Conservation (phyloP, 2,113 vertebrate genomes). For the Mystacornis crossleyi region DNA sequence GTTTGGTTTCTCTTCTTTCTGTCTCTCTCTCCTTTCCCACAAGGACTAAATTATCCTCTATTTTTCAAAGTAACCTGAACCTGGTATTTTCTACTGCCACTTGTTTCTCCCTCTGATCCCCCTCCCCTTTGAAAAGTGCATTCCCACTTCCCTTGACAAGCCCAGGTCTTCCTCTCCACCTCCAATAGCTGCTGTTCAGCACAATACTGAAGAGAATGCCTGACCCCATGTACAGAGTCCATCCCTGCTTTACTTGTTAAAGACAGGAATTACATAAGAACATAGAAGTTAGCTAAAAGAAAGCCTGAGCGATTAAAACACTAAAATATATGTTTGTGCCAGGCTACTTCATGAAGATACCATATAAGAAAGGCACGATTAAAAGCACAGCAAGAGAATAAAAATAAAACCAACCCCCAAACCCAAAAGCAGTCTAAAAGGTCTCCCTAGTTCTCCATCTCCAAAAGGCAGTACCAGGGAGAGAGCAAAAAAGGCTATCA, state of each 20-base stretch:
- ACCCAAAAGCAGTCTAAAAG: background rate
- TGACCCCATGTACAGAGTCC: background rate
- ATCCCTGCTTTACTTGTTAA: background rate
- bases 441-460: background rate
- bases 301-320: background rate
- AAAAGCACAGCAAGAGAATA: background rate
- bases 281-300: background rate
- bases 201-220: background rate
- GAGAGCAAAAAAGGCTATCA: background rate
- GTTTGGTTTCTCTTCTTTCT: background rate
- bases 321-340: background rate
- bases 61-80: background rate
- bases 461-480: background rate
- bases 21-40: background rate
- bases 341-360: background rate
- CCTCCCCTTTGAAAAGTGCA: background rate
- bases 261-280: background rate
- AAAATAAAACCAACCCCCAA: background rate
- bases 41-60: background rate
- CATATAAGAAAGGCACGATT: background rate
- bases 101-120: background rate
- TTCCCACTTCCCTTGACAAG: background rate
- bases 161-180: background rate
- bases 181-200: background rate
- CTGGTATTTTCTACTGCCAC: background rate